phyloP scores from a whole-genome alignment of 2,113 vertebrate species.

The Xiphophorus couchianus region DNA sequence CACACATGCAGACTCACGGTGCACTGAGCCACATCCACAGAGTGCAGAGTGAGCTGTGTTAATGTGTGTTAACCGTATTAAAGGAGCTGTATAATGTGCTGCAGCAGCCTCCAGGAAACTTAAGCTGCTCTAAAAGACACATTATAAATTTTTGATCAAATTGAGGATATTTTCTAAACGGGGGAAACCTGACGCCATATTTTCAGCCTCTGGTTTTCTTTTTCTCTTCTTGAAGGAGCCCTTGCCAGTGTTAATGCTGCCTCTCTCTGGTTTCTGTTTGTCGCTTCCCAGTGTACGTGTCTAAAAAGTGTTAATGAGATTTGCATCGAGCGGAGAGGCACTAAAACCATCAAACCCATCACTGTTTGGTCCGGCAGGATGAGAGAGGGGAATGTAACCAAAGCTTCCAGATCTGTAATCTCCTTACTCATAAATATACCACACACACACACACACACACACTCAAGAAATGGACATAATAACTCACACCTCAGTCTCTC shows the following conservation, averaged over 20 bases:
- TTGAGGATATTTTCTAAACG: constrained; percentile 95
- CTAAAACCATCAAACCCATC: constrained; percentile 84
- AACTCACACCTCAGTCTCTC: constrained; percentile 77
- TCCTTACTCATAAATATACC: constrained; percentile 60
- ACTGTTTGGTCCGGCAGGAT: constrained; percentile 63
- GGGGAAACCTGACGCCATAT: constrained; percentile 93
- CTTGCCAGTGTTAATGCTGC: constrained; percentile 86
- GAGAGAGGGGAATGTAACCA: constrained; percentile 84
- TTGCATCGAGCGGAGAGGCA: constrained; percentile 89
- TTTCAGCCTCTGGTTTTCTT: constrained; percentile 95
- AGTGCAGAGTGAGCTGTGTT: constrained; percentile 49
- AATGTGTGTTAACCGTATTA: constrained; percentile 88
- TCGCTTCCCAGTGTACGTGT: constrained; percentile 82
- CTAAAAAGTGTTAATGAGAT: constrained; percentile 93
- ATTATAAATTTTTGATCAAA: constrained; percentile 98
- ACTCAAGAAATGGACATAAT: constrained; percentile 76
- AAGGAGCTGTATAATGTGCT: constrained; percentile 72
- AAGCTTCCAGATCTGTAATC: constrained; percentile 85
- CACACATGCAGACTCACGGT: constrained; percentile 42
- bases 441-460: no score
- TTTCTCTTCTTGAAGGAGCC: constrained; percentile 88
- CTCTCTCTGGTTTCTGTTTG: constrained; percentile 71
- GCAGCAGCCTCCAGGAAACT: constrained; percentile 85
- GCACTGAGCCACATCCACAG: constrained; percentile 22
- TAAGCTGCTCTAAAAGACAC: constrained; percentile 91